Conservation (phyloP, 1,140 invertebrate genomes). For the Formica selysi region DNA sequence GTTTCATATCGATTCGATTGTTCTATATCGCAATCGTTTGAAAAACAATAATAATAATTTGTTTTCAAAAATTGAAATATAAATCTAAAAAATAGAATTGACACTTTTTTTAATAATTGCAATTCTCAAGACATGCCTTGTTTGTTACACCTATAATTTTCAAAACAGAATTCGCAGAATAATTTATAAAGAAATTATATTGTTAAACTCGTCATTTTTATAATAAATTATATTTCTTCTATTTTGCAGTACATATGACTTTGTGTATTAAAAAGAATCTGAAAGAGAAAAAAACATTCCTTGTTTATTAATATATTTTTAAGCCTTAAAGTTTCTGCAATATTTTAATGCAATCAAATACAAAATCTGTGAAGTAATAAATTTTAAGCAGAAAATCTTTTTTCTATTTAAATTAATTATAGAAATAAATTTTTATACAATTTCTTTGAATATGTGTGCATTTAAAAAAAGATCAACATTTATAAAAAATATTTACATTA, state of each 20-base stretch:
- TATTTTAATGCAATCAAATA: background rate
- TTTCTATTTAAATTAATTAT: background rate
- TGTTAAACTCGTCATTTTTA: background rate
- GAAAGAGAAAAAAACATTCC: too few species aligned
- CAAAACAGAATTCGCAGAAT: background rate
- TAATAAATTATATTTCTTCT: constrained; percentile 2
- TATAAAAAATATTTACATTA: too few species aligned
- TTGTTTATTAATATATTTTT: background rate
- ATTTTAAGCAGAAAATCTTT: background rate
- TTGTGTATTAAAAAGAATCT: too few species aligned
- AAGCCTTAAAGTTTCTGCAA: too few species aligned
- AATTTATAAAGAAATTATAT: constrained; percentile 1
- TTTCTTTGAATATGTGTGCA: background rate
- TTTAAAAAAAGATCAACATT: background rate
- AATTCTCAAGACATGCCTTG: background rate
- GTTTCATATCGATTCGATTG: background rate
- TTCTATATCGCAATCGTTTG: background rate
- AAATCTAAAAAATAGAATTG: background rate
- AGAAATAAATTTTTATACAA: background rate
- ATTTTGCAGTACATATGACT: background rate
- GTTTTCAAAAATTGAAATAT: background rate
- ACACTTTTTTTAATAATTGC: background rate
- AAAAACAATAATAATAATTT: background rate
- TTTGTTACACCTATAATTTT: background rate
- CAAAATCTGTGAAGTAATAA: background rate